Percentiles rank a stretch among this genome's conserved stretches.
These are phyloP conservation scores for Oncopodura yosiiana DNA, from an alignment of 1,140 invertebrate genomes.

Conservation along the genomic window DNA sequence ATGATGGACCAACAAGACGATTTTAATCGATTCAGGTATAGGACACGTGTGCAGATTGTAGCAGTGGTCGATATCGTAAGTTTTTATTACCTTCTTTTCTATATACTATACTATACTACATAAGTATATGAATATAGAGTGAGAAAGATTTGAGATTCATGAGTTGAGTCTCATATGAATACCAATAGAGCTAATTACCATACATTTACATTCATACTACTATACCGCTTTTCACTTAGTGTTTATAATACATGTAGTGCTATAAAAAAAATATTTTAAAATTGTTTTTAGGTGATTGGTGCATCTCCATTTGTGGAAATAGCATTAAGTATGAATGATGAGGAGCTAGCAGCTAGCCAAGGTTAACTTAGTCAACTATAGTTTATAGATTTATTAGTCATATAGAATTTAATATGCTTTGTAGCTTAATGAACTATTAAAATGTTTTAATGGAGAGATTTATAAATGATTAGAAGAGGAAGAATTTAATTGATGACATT, in stretches of 20 bases:
- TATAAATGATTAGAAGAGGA: background rate
- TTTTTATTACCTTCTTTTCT: background rate
- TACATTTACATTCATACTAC: too few relatives aligned
- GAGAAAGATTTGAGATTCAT: too few relatives aligned
- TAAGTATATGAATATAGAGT: too few relatives aligned
- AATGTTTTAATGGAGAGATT: background rate
- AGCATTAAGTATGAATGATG: conserved; percentile 19
- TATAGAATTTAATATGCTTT: too few relatives aligned
- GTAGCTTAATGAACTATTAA: too few relatives aligned
- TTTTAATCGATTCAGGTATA: conserved; percentile 26
- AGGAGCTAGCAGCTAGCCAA: background rate
- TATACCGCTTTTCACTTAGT: too few relatives aligned
- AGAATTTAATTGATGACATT: background rate
- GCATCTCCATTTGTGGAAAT: conserved; percentile 23
- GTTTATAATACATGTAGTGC: too few relatives aligned
- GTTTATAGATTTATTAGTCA: too few relatives aligned
- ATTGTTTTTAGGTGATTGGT: conserved; percentile 25
- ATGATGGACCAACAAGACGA: conserved; percentile 5
- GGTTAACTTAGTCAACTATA: background rate
- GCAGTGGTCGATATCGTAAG: conserved; percentile 13
- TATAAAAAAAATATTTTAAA: too few relatives aligned
- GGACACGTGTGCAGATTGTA: conserved; percentile 22
- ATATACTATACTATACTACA: too few relatives aligned
- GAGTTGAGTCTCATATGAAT: too few relatives aligned
- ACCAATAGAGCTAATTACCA: too few relatives aligned